Conservation (phyloP, 2,113 vertebrate genomes). For the Otus sunia region DNA sequence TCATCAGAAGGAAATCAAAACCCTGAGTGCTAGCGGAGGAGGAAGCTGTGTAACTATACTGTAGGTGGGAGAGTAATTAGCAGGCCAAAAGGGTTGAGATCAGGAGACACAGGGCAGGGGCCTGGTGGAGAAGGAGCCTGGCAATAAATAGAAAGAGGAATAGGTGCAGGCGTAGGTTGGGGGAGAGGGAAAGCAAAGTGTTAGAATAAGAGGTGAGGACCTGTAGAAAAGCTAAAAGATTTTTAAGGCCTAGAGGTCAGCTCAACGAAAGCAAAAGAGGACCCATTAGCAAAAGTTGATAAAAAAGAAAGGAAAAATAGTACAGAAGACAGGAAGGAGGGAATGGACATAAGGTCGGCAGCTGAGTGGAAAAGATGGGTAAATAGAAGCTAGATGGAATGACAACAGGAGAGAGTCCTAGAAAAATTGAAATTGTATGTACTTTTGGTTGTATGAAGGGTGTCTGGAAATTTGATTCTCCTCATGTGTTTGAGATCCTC, state of each 20-base stretch:
- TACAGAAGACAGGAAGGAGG: background rate
- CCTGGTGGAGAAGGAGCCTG: background rate
- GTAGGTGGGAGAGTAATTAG: background rate
- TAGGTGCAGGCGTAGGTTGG: rapidly evolving
- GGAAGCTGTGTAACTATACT: background rate
- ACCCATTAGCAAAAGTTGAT: background rate
- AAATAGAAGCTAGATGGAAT: background rate
- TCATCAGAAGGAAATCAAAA: background rate
- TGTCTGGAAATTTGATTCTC: background rate
- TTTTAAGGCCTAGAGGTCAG: background rate
- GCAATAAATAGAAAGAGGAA: background rate
- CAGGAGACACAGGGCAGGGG: background rate
- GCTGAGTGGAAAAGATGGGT: background rate
- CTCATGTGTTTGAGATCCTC: background rate
- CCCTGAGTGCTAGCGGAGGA: background rate
- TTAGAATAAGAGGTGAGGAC: background rate
- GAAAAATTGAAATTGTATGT: background rate
- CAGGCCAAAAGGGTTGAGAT: background rate
- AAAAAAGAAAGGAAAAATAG: background rate
- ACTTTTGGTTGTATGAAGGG: background rate
- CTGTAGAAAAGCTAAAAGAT: background rate
- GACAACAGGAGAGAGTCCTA: background rate
- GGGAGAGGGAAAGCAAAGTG: background rate
- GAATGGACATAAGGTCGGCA: background rate
- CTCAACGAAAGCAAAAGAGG: background rate